phyloP scores from a whole-genome alignment of 2,888 invertebrate species.

The Rhagonycha fulva region DNA sequence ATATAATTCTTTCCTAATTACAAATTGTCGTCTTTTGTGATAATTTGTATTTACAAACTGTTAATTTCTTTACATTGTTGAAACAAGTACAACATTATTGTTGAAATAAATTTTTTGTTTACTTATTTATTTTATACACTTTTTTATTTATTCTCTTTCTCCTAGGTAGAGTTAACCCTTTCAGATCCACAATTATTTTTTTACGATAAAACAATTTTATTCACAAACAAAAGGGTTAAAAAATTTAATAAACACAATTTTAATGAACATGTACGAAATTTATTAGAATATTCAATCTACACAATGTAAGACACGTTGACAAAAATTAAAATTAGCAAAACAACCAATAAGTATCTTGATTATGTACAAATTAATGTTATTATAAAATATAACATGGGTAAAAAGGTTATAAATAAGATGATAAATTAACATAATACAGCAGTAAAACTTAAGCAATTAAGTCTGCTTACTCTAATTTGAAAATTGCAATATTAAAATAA shows the following conservation, averaged over 20 bases:
- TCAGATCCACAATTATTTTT: too few relatives aligned
- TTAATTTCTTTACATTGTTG: constrained; percentile 50
- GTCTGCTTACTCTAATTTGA: background rate
- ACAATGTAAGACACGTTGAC: background rate
- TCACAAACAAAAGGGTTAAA: too few relatives aligned
- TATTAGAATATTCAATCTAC: background rate
- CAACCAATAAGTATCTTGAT: background rate
- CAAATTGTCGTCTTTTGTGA: constrained; percentile 28
- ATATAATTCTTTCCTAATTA: constrained; percentile 44
- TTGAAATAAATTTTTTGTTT: constrained; percentile 43
- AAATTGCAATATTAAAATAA: background rate
- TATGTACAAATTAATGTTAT: background rate
- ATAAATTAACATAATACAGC: background rate
- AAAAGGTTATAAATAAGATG: background rate
- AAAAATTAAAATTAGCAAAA: background rate
- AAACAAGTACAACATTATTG: constrained; percentile 48
- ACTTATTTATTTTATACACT: constrained; percentile 15
- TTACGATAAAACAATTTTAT: too few relatives aligned
- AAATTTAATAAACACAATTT: background rate
- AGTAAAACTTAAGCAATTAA: background rate
- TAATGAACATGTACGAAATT: background rate
- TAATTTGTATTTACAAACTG: constrained; percentile 40
- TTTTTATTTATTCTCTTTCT: background rate
- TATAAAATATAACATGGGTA: background rate
- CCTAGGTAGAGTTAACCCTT: too few relatives aligned